These are phyloP conservation scores for Cryptoblepharus egeriae DNA, from an alignment of 2,797 vertebrate species.

Conservation along the genomic window DNA sequence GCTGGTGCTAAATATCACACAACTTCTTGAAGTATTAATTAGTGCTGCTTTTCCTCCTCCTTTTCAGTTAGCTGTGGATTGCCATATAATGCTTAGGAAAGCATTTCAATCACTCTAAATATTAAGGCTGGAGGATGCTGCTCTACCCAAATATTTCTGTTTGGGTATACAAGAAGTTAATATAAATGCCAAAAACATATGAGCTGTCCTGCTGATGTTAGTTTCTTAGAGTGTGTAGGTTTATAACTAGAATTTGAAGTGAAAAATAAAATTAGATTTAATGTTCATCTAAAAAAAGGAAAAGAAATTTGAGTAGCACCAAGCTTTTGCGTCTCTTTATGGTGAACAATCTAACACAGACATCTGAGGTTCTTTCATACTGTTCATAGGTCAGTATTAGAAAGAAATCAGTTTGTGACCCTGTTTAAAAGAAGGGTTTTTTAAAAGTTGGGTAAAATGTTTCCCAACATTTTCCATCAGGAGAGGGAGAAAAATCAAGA, in stretches of 20 bases:
- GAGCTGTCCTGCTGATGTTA: neutral
- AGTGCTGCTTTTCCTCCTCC: neutral
- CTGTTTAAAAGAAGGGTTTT: neutral
- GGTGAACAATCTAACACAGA: neutral
- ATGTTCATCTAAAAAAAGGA: neutral
- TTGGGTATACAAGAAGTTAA: neutral
- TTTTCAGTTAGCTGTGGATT: neutral
- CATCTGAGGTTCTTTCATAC: neutral
- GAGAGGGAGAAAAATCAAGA: too few relatives aligned
- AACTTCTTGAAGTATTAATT: too few relatives aligned
- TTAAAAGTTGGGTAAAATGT: neutral
- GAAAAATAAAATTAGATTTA: neutral
- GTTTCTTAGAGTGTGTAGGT: neutral
- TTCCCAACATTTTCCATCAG: too few relatives aligned
- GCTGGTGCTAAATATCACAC: neutral
- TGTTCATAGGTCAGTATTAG: neutral
- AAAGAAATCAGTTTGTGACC: neutral
- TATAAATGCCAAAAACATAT: neutral
- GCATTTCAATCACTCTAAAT: neutral
- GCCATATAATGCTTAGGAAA: neutral
- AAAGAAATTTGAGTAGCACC: too few relatives aligned
- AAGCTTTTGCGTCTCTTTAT: neutral
- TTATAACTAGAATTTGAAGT: neutral
- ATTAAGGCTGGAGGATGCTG: neutral
- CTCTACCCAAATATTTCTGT: neutral